Evolutionary conservation across 2,113 vertebrate species (phyloP).

Genomic region (Prolemur simus): DNA sequence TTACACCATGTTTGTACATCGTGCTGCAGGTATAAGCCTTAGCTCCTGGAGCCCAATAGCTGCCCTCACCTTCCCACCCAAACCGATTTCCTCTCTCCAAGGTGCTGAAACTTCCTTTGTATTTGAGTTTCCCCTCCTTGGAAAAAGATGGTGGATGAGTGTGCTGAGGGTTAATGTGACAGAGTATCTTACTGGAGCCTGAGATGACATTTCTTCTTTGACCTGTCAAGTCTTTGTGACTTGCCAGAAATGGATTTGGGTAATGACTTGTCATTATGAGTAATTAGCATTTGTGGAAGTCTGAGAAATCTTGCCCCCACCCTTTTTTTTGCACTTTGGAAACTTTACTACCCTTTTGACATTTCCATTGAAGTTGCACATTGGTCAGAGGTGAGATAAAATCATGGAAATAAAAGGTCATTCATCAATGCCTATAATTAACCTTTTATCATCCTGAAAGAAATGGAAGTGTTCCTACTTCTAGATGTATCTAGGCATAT

Average conservation of each 20-base stretch:
- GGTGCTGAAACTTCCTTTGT: background rate
- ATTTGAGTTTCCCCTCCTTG: background rate
- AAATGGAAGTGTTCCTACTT: background rate
- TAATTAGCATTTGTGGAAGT: conserved; percentile 58
- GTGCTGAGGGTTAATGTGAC: background rate
- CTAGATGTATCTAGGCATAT: background rate
- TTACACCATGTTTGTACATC: background rate
- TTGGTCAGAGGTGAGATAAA: background rate
- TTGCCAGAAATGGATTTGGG: conserved; percentile 65
- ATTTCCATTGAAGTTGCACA: background rate
- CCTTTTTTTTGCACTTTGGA: background rate
- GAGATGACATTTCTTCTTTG: conserved; percentile 47
- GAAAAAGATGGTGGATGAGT: background rate
- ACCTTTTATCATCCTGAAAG: background rate
- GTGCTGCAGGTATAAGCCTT: background rate
- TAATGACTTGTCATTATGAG: conserved; percentile 59
- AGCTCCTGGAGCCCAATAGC: fast-evolving
- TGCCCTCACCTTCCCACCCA: background rate
- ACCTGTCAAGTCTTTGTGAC: conserved; percentile 30
- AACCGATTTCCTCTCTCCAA: background rate
- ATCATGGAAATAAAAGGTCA: background rate
- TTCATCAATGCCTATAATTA: background rate
- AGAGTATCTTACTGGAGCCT: background rate
- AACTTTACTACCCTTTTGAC: background rate
- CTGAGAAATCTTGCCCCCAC: conserved; percentile 37